Conservation (phyloP, 1,140 invertebrate species). For the Papilio dardanus region DNA sequence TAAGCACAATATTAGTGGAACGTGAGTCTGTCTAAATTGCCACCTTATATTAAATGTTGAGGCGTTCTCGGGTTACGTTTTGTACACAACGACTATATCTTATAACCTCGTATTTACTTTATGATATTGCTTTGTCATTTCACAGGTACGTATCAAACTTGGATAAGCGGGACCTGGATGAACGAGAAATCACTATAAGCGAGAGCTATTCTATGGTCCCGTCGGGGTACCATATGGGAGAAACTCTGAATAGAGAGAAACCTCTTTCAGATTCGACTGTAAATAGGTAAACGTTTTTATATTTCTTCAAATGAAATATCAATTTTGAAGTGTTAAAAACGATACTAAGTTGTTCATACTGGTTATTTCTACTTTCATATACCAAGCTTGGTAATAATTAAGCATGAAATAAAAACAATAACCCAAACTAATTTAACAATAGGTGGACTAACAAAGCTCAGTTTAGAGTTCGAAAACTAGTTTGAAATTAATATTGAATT, state of each 20-base stretch:
- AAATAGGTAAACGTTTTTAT: not conserved
- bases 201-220: too few relatives aligned
- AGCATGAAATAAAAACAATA: not conserved
- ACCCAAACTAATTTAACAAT: not conserved
- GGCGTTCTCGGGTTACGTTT: slow-evolving; percentile 36
- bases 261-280: too few relatives aligned
- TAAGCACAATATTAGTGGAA: slow-evolving; percentile 49
- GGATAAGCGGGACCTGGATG: too few relatives aligned
- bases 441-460: not conserved
- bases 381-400: too few relatives aligned
- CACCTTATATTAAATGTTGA: slow-evolving; percentile 51
- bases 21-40: slow-evolving; percentile 51
- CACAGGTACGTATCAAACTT: slow-evolving; percentile 25
- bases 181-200: too few relatives aligned
- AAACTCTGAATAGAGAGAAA: too few relatives aligned
- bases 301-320: not conserved
- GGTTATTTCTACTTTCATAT: too few relatives aligned
- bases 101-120: slow-evolving; percentile 46
- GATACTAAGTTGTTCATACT: too few relatives aligned
- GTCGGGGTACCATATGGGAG: too few relatives aligned
- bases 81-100: slow-evolving; percentile 36
- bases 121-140: slow-evolving; percentile 44
- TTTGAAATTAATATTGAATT: slow-evolving; percentile 44
- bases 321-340: too few relatives aligned
- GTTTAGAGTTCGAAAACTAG: slow-evolving; percentile 22